These are phyloP conservation scores for Flabesymbios commensalis DNA, from an alignment of 2,888 invertebrate genomes.

Conservation along the genomic window DNA sequence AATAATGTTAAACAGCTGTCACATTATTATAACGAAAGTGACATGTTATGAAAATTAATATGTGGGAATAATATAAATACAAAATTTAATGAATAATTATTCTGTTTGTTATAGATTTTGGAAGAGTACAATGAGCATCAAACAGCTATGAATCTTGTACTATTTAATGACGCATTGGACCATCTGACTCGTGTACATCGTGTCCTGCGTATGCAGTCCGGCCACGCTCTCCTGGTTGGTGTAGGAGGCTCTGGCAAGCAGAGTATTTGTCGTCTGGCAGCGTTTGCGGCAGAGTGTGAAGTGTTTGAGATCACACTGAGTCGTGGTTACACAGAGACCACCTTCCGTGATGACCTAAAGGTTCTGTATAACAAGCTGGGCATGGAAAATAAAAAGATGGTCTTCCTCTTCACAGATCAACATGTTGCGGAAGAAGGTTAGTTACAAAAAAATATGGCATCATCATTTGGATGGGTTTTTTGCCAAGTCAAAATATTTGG, in stretches of 20 bases:
- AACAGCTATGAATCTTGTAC: slow-evolving; percentile 75
- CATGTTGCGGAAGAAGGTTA: slow-evolving; percentile 68
- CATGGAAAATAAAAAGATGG: slow-evolving; percentile 76
- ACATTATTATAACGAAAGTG: too few species aligned
- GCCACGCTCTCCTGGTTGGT: slow-evolving; percentile 64
- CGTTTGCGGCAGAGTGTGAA: slow-evolving; percentile 83
- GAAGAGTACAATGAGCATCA: slow-evolving; percentile 82
- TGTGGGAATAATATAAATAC: too few species aligned
- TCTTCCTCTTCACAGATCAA: slow-evolving; percentile 82
- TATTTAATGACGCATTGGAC: slow-evolving; percentile 90
- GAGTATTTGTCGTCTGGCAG: slow-evolving; percentile 76
- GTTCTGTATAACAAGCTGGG: slow-evolving; percentile 77
- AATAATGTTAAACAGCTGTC: too few species aligned
- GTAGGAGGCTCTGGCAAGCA: slow-evolving; percentile 90
- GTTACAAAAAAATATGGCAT: too few species aligned
- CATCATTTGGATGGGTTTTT: too few species aligned
- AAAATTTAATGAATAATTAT: too few species aligned
- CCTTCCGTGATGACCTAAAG: slow-evolving; percentile 87
- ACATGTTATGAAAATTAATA: too few species aligned
- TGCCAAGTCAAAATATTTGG: too few species aligned
- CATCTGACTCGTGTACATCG: slow-evolving; percentile 87
- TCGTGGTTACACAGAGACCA: slow-evolving; percentile 81
- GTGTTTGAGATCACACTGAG: slow-evolving; percentile 78
- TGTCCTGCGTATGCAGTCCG: slow-evolving; percentile 79
- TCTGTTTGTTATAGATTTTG: too few species aligned